Conservation (phyloP, 1,140 invertebrate species). For the Zaprionus gabonicus region DNA sequence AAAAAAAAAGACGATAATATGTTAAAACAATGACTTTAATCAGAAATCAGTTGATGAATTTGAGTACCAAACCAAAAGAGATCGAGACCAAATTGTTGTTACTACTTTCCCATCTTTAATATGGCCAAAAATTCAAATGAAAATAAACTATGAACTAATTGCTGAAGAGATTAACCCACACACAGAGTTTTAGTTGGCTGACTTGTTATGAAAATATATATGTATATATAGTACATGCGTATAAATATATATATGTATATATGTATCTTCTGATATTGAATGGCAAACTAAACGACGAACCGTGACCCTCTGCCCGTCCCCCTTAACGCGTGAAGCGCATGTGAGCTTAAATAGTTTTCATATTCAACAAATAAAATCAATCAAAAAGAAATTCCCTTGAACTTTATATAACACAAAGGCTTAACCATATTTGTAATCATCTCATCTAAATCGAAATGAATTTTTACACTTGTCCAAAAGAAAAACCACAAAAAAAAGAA, state of each 20-base stretch:
- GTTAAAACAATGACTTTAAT: slow-evolving; percentile 61
- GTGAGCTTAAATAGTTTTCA: slow-evolving; percentile 59
- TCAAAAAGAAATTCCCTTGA: slow-evolving; percentile 25
- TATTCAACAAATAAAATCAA: slow-evolving; percentile 24
- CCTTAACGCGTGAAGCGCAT: slow-evolving; percentile 46
- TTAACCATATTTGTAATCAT: slow-evolving; percentile 84
- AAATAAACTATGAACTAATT: slow-evolving; percentile 37
- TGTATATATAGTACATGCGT: slow-evolving; percentile 23
- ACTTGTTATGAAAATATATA: slow-evolving; percentile 48
- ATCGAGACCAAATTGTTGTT: slow-evolving; percentile 37
- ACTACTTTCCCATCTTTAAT: slow-evolving; percentile 21
- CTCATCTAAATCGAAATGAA: slow-evolving; percentile 84
- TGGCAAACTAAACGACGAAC: slow-evolving; percentile 59
- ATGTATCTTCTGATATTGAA: slow-evolving; percentile 38
- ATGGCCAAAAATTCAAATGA: slow-evolving; percentile 54
- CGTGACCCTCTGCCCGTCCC: slow-evolving; percentile 13
- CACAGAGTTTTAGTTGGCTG: slow-evolving; percentile 78
- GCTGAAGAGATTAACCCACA: slow-evolving; percentile 78
- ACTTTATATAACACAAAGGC: slow-evolving; percentile 81
- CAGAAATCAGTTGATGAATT: slow-evolving; percentile 77
- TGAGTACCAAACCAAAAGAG: slow-evolving; percentile 46
- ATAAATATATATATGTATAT: slow-evolving; percentile 20
- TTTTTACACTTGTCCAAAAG: slow-evolving; percentile 67
- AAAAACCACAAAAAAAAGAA: slow-evolving; percentile 26
- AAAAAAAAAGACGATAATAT: slow-evolving; percentile 34